Evolutionary conservation across 2,113 vertebrate genomes (phyloP), one percentile per base, ranked within the genome.

Genomic region (Peromyscus maniculatus): DNA sequence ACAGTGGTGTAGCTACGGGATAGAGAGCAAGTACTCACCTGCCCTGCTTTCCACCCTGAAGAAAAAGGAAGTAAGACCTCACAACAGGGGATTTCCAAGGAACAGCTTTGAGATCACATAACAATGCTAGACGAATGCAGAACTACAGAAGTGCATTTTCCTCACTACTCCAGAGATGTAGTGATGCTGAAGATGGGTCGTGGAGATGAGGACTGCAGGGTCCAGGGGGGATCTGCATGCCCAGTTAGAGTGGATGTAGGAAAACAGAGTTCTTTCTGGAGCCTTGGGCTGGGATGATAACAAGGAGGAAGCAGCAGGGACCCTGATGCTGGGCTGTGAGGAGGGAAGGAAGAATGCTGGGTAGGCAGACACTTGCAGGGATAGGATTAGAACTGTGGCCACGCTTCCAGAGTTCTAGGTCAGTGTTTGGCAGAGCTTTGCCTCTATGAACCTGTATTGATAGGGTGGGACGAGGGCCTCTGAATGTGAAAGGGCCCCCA

Each of bases 291-390:
- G 36, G n/a, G 21, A n/a, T 19, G 15, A 13, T 3, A 33, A 33
- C 57, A 86, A 69, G 24, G 52, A 31, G 64, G 10, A 19, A 4
- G 24, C 2, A 7, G 10, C 15, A 1, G 11, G 71, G 49, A 10
- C 26, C 0, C 2, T 11, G 75, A 62, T 26, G 21, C 31, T 74
- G 7, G 49, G 13, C 31, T 16, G 16, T 74, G 72, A 9, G 0
- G 4, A 26, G 31, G 55, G 13, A 75, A 55, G 31, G 64, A 6
- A 24, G 55, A 16, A 8, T 15, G 33, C 3, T 10, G 33, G 33
- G 26, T 15, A 46, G 87, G 24, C 21, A 46, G 77, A n/a, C n/a
- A 49, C 39, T 31, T 46, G 55, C 15, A 15, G 59, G 5, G 17
- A 43, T 57, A 11, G 52, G 79, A 17, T 15, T 52, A 52, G 28